These are phyloP conservation scores for Lepus oiostolus DNA, from an alignment of 2,797 vertebrate species.

Conservation along the genomic window DNA sequence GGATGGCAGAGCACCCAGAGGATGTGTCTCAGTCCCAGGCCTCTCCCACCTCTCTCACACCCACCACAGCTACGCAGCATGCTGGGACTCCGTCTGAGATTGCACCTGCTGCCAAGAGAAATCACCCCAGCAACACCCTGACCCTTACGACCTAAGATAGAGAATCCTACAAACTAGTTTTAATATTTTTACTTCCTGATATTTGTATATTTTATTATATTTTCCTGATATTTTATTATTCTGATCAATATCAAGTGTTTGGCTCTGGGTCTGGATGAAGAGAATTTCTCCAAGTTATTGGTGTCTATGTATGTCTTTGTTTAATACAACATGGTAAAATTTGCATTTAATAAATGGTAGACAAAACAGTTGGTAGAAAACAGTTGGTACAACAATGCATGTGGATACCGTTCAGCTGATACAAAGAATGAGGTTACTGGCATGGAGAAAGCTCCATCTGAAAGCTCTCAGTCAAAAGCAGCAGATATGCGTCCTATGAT, in stretches of 20 bases:
- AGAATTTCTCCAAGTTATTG: background rate
- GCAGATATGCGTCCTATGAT: background rate
- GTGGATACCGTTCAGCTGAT: background rate
- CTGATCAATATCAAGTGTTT: background rate
- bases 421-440: background rate
- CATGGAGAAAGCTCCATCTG: background rate
- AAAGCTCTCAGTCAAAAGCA: background rate
- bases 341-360: conserved; percentile 25
- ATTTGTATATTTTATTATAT: no score
- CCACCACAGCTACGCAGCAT: background rate
- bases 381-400: background rate
- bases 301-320: background rate
- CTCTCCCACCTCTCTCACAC: background rate
- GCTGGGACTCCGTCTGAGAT: background rate
- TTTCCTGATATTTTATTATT: background rate
- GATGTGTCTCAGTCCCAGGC: background rate
- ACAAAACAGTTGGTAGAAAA: background rate
- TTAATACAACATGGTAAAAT: background rate
- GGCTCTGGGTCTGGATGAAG: background rate
- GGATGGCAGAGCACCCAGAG: background rate
- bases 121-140: background rate
- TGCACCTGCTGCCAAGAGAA: background rate
- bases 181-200: background rate
- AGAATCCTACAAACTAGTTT: conserved; percentile 1
- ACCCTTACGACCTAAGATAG: background rate